A percentile compares a stretch with the other conserved stretches of the same genome.
These are phyloP conservation scores for Baryphthengus martii DNA, from an alignment of 2,113 vertebrate species.

Conservation along the genomic window DNA sequence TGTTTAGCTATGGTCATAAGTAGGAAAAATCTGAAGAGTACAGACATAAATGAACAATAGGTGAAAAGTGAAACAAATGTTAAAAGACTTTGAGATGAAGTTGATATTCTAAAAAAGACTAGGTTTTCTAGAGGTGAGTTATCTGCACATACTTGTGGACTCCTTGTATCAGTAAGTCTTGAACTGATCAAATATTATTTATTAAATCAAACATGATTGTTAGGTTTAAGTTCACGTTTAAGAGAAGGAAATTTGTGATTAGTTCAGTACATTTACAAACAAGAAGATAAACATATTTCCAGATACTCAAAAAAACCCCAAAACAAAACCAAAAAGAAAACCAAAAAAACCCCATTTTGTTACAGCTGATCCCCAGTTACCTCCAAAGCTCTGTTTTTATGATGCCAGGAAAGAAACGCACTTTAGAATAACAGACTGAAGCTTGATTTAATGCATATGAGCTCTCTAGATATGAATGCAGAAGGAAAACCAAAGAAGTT, in stretches of 20 bases:
- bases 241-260: not conserved
- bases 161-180: not conserved
- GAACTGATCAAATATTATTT: not conserved
- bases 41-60: not conserved
- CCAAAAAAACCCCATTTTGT: not conserved
- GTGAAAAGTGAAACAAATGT: not conserved
- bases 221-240: not conserved
- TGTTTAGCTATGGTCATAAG: not conserved
- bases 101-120: not conserved
- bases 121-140: not conserved
- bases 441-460: not conserved
- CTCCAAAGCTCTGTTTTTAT: not conserved
- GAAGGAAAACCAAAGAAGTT: not conserved
- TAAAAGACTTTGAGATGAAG: not conserved
- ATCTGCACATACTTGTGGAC: not conserved
- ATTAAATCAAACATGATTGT: not conserved
- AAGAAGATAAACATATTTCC: not conserved
- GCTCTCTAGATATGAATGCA: not conserved
- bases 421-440: not conserved
- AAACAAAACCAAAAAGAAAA: too few relatives aligned
- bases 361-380: rapidly evolving
- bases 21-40: not conserved
- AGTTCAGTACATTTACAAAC: not conserved
- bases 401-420: not conserved
- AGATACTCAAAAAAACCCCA: not conserved